Base-by-base conservation (phyloP, 2,888 invertebrate genomes). In the Parnassius mnemosyne region DNA sequence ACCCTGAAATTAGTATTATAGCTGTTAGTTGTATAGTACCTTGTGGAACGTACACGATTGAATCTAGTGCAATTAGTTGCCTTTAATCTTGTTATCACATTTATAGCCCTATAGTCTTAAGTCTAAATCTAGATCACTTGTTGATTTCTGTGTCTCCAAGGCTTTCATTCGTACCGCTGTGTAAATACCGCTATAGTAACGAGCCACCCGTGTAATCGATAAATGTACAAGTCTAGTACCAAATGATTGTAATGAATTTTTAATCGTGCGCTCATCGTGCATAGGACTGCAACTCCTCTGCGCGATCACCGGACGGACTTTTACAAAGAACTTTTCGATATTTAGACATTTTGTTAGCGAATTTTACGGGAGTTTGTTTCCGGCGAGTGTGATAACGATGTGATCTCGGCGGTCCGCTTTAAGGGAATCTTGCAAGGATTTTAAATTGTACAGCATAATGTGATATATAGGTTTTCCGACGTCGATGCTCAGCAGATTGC, bases 51-150 rank as follows among this genome's bases (percentile, higher is more conserved):
- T 71, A 69, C 70, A 73, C 69, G 65, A 76, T 76, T 76, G 78
- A 76, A 71, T 80, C 58, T 82, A 79, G 85, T 84, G 86, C 85
- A 85, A 86, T 82, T 81, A 79, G 76, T 78, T 76, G 79, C 79
- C 78, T 74, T 71, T 68, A 75, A 76, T 77, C 69, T 78, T 78
- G 78, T 80, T 77, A 79, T 80, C 78, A 77, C 66, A 64, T 70
- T 70, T 66, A 64, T 66, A 68, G 50, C 12, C 41, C 46, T 67
- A 63, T 60, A 52, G 46, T 51, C n/a, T 11, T 66, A 61, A 47
- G 55, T 42, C 49, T 64, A 64, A 42, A 43, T 65, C 53, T 61
- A 65, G 57, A 46, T 51, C 62, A 25, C 13, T 46, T 44, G 60
- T 57, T 61, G 56, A 61, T 54, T 51, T 47, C 54, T 46, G 7